Base-by-base conservation (phyloP, 37 sponge, comb jelly and placozoan genomes). In the Theonella swinhoei region DNA sequence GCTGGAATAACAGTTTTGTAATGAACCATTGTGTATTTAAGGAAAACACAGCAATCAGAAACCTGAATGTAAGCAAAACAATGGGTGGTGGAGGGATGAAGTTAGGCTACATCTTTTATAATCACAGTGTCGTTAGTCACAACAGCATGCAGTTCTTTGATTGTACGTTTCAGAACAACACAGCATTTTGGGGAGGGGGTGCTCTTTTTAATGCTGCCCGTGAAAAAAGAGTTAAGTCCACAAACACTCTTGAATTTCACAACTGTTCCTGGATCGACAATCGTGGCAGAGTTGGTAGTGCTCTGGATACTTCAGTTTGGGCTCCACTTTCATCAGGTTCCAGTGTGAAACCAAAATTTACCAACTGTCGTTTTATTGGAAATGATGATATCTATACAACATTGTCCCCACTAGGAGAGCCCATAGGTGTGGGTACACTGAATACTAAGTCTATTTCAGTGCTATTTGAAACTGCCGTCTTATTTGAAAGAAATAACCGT, bases 171-270 rank as follows among this genome's bases (percentile, higher is more conserved):
- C 7, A 23, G 5, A 25, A 39, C 19, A 83, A 83, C 31, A 22
- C 43, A 39, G 83, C 83, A 9, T 83, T 75, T 25, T 83, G 67
- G 75, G 83, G 83, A 11, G 83, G 83, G 37, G 83, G 83, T 30
- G 54, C 62, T 29, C 42, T 66, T 30, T 83, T 72, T 59, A 33
- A 64, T 4, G 75, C 65, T 23, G 33, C 75, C 4, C 77, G 75
- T 1, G 75, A 83, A 39, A 0, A 38, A 37, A 31, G 58, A 22
- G 31, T 36, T 23, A 11, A 62, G 9, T 64, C 83, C 35, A 62
- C 75, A 33, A 83, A 83, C 67, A 40, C 30, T 14, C 40, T 83
- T 31, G 28, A 39, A 1, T 83, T 83, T 31, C 17, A 40, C 43
- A 64, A 64, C 75, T 83, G 83, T 37, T 40, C 5, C 7, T 83